phyloP scores from a whole-genome alignment of 92 coral and sea anemone genomes.

The Galaxea fascicularis region DNA sequence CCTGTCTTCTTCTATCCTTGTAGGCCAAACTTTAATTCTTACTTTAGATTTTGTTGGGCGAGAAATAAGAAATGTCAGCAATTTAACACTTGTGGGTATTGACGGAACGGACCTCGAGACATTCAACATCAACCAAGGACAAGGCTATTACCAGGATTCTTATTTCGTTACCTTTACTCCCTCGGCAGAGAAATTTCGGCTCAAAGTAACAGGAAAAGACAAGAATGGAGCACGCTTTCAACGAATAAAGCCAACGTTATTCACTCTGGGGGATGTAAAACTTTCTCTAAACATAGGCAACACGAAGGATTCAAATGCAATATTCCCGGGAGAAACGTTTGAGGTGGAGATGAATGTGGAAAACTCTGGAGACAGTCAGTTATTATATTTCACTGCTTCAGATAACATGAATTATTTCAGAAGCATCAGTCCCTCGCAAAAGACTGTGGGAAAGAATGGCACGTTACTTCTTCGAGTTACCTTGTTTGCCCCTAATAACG shows the following conservation, averaged over 20 bases:
- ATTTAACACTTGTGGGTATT: constrained; percentile 32
- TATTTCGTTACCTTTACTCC: constrained; percentile 57
- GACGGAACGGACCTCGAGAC: constrained; percentile 50
- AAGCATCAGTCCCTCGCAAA: neutral
- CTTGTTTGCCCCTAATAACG: constrained; percentile 24
- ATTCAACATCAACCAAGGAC: constrained; percentile 60
- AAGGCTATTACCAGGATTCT: constrained; percentile 53
- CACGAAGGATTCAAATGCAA: neutral
- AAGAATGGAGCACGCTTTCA: constrained; percentile 33
- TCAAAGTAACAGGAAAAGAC: constrained; percentile 54
- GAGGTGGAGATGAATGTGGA: constrained; percentile 40
- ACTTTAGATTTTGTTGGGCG: constrained; percentile 35
- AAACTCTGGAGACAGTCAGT: constrained; percentile 48
- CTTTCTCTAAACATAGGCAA: constrained; percentile 24
- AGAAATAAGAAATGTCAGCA: constrained; percentile 9
- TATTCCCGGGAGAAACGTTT: constrained; percentile 49
- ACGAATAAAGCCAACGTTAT: constrained; percentile 48
- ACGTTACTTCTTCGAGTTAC: constrained; percentile 8
- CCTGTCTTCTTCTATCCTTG: neutral
- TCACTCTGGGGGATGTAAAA: constrained; percentile 45
- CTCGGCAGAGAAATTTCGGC: constrained; percentile 33
- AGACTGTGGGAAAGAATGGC: constrained; percentile 13
- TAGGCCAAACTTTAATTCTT: constrained; percentile 27
- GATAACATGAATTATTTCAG: constrained; percentile 40
- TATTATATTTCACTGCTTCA: constrained; percentile 38